Evolutionary conservation across 2,113 vertebrate species (phyloP).

Genomic region (Potamarius usumacintae): DNA sequence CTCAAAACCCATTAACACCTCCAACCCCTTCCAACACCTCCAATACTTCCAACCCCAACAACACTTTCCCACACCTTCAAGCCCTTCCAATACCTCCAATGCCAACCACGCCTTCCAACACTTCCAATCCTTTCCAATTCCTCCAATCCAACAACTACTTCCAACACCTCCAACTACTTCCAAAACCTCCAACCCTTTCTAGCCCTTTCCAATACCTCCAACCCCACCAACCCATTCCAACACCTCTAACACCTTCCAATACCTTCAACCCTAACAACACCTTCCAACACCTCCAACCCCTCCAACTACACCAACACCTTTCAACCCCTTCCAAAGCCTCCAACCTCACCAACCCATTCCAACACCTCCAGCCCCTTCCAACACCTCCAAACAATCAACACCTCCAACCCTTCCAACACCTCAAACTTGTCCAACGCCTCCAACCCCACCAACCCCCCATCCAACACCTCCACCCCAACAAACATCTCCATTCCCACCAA

Average conservation of each 20-base stretch:
- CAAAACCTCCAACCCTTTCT: not conserved
- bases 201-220: not conserved
- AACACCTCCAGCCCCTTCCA: not conserved
- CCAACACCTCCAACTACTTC: not conserved
- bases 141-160: not conserved
- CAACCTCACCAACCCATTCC: not conserved
- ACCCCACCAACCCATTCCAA: too few species aligned
- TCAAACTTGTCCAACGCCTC: not conserved
- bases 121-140: not conserved
- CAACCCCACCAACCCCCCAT: not conserved
- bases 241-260: not conserved
- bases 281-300: not conserved
- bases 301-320: too few species aligned
- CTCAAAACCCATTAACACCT: not conserved
- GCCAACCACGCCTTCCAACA: not conserved
- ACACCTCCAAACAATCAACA: too few species aligned
- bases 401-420: not conserved
- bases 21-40: not conserved
- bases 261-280: not conserved
- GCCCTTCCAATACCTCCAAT: not conserved
- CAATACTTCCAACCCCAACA: not conserved
- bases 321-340: too few species aligned
- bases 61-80: not conserved
- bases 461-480: not conserved
- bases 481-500: not conserved